These are phyloP conservation scores for Cyaniris semiargus DNA, from an alignment of 2,888 invertebrate genomes.

Conservation along the genomic window DNA sequence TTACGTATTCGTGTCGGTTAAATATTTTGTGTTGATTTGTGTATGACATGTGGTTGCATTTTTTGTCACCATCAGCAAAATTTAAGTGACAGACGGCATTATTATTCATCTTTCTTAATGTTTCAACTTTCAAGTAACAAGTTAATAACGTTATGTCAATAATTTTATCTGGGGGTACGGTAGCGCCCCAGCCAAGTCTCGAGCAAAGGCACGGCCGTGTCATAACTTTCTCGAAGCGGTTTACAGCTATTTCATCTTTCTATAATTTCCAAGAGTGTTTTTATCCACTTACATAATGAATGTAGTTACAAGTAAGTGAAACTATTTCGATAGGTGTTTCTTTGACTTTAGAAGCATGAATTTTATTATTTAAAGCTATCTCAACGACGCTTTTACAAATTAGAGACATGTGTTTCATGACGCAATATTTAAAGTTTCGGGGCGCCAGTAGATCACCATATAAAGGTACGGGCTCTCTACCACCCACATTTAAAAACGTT, in stretches of 20 bases:
- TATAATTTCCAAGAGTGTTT: neutral
- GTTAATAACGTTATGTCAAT: neutral
- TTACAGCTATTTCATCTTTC: neutral
- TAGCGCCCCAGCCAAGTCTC: neutral
- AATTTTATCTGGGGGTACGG: too few species aligned
- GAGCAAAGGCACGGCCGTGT: too few species aligned
- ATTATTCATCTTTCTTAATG: neutral
- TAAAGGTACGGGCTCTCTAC: conserved; percentile 63
- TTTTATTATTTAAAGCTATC: conserved; percentile 8
- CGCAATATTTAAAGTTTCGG: conserved; percentile 1
- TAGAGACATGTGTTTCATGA: conserved; percentile 23
- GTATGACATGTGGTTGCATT: conserved; percentile 2
- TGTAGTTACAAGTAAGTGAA: too few species aligned
- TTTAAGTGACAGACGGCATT: neutral
- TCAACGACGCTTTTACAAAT: conserved; percentile 5
- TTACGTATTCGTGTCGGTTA: conserved; percentile 41
- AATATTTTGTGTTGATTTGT: conserved; percentile 1
- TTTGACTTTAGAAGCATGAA: neutral
- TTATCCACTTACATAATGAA: neutral
- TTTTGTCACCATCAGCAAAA: neutral
- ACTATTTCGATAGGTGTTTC: neutral
- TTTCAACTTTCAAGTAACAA: neutral
- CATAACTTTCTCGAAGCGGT: neutral
- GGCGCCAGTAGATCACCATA: conserved; percentile 48
- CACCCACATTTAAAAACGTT: conserved; percentile 62